Conservation (phyloP, 2,888 invertebrate genomes). For the Platycheirus albimanus region DNA sequence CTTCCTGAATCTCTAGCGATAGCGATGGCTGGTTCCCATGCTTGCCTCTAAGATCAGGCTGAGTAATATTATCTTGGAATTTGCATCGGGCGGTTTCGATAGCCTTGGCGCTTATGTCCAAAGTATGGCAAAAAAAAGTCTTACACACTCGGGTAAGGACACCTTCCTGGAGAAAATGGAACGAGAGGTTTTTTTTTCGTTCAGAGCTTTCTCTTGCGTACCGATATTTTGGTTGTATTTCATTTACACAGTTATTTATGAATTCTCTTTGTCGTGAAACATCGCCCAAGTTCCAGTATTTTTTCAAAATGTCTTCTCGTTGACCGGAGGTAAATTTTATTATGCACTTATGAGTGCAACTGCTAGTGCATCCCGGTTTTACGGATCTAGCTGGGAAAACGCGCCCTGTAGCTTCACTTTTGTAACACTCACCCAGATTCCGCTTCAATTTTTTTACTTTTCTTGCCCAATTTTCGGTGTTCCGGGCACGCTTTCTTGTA, state of each 20-base stretch:
- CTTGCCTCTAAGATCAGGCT: no score
- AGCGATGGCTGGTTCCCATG: slow-evolving; percentile 18
- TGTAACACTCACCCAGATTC: slow-evolving; percentile 19
- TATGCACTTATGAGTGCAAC: slow-evolving; percentile 8
- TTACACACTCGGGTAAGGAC: no score
- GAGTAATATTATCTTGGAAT: slow-evolving; percentile 5
- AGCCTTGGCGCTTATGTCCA: slow-evolving; percentile 20
- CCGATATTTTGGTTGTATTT: no score
- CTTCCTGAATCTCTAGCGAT: slow-evolving; percentile 20
- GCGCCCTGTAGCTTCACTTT: no score
- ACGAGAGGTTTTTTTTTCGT: no score
- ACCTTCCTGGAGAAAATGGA: no score
- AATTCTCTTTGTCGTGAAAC: slow-evolving; percentile 13
- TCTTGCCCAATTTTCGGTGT: slow-evolving; percentile 4
- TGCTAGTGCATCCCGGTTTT: neutral
- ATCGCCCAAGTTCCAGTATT: slow-evolving; percentile 28
- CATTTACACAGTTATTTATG: slow-evolving; percentile 15
- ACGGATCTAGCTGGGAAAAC: no score
- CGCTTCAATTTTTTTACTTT: slow-evolving; percentile 16
- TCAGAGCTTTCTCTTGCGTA: no score
- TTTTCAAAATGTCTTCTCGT: slow-evolving; percentile 10
- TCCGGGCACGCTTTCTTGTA: no score
- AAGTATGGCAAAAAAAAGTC: no score
- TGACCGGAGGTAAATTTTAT: neutral
- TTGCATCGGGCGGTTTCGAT: slow-evolving; percentile 14